Conservation (phyloP, 2,113 vertebrate species). For the Nyctibius bracteatus region DNA sequence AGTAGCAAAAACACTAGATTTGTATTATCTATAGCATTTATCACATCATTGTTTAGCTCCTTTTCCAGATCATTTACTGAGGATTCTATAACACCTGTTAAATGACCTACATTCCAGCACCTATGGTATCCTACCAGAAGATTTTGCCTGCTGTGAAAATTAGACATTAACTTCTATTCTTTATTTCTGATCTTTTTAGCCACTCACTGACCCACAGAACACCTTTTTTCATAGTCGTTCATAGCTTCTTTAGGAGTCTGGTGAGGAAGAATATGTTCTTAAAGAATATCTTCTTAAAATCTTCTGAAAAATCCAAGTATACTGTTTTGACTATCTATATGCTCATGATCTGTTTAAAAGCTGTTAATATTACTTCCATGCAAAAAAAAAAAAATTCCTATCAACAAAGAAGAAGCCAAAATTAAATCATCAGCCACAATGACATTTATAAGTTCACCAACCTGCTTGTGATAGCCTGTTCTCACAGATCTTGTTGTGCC, state of each 20-base stretch:
- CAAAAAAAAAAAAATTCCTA: neutral
- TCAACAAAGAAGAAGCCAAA: neutral
- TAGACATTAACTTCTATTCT: neutral
- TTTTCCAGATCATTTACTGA: neutral
- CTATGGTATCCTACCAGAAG: neutral
- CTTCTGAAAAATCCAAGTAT: neutral
- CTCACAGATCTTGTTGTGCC: neutral
- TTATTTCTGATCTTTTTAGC: neutral
- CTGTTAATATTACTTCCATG: neutral
- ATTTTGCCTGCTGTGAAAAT: neutral
- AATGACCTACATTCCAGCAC: fast-evolving
- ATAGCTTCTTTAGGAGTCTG: neutral
- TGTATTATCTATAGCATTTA: neutral
- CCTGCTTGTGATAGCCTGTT: neutral
- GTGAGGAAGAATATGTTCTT: neutral
- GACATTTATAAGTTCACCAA: neutral
- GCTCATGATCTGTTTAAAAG: neutral
- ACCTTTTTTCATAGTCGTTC: neutral
- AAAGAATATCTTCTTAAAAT: neutral
- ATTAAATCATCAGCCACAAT: neutral
- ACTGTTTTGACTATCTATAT: neutral
- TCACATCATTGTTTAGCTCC: neutral
- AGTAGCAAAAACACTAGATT: neutral
- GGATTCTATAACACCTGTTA: neutral
- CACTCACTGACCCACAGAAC: neutral